phyloP scores from a whole-genome alignment of 2,113 vertebrate species.

The Triplophysa siluroides region DNA sequence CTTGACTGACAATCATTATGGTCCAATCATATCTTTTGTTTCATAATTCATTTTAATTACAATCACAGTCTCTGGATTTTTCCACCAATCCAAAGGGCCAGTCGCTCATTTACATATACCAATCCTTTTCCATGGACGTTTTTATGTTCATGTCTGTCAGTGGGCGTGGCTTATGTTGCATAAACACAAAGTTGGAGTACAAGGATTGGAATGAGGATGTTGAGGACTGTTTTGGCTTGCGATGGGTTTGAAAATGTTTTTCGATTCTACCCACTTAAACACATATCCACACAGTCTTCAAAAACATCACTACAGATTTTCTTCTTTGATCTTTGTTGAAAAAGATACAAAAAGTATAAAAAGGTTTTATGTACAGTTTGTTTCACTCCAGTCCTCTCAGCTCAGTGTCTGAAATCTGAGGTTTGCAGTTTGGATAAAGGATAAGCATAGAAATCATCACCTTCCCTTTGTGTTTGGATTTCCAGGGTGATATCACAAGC shows the following conservation, averaged over 20 bases:
- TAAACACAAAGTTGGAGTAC: constrained; percentile 24
- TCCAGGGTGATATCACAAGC: constrained; percentile 29
- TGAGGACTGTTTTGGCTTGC: constrained; percentile 32
- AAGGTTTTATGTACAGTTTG: constrained; percentile 78
- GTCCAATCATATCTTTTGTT: constrained; percentile 56
- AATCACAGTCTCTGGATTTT: constrained; percentile 57
- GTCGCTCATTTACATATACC: constrained; percentile 37
- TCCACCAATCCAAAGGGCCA: constrained; percentile 41
- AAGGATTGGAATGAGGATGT: constrained; percentile 33
- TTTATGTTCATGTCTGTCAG: not conserved
- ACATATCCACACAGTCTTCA: constrained; percentile 74
- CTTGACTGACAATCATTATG: constrained; percentile 64
- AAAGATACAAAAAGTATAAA: constrained; percentile 99
- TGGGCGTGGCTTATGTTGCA: constrained; percentile 23
- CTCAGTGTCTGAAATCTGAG: constrained; percentile 56
- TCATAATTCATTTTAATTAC: constrained; percentile 64
- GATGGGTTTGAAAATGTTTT: constrained; percentile 39
- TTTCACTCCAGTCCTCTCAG: constrained; percentile 17
- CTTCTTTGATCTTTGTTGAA: constrained; percentile 88
- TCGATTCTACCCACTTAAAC: constrained; percentile 53
- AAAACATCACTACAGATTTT: constrained; percentile 89
- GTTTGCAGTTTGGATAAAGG: constrained; percentile 43
- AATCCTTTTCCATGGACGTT: constrained; percentile 24
- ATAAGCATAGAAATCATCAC: constrained; percentile 44
- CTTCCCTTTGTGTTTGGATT: constrained; percentile 24